Evolutionary conservation across 2,797 vertebrate genomes (phyloP).

Genomic region (Parauchenoglanis ngamensis): DNA sequence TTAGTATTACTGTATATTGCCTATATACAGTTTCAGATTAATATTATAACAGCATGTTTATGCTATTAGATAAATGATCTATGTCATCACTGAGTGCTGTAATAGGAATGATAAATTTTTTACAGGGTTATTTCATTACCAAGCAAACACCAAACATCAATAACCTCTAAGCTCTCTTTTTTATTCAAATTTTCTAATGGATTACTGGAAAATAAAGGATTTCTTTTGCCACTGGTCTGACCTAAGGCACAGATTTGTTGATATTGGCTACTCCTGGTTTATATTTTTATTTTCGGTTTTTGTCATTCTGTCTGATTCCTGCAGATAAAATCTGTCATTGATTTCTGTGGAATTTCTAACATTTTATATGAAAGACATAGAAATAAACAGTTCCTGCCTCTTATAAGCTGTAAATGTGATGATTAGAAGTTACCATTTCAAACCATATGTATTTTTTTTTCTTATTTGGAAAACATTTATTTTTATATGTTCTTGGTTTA

Average conservation of each 20-base stretch:
- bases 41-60: not conserved
- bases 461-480: constrained; percentile 56
- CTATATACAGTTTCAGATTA: not conserved
- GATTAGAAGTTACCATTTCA: constrained; percentile 15
- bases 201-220: not conserved
- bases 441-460: constrained; percentile 45
- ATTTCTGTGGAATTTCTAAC: constrained; percentile 10
- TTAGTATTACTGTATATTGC: not conserved
- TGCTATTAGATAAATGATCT: not conserved
- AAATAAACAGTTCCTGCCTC: not conserved
- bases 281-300: not conserved
- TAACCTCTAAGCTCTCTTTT: not conserved
- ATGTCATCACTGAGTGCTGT: not conserved
- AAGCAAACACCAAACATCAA: not conserved
- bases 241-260: not conserved
- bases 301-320: not conserved
- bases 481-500: constrained; percentile 48
- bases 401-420: not conserved
- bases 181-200: not conserved
- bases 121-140: constrained; percentile 1
- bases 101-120: not conserved
- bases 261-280: not conserved
- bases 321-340: not conserved
- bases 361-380: not conserved
- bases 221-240: not conserved